Evolutionary conservation across 2,888 invertebrate species (phyloP).

Genomic region (Dolomedes plantarius): DNA sequence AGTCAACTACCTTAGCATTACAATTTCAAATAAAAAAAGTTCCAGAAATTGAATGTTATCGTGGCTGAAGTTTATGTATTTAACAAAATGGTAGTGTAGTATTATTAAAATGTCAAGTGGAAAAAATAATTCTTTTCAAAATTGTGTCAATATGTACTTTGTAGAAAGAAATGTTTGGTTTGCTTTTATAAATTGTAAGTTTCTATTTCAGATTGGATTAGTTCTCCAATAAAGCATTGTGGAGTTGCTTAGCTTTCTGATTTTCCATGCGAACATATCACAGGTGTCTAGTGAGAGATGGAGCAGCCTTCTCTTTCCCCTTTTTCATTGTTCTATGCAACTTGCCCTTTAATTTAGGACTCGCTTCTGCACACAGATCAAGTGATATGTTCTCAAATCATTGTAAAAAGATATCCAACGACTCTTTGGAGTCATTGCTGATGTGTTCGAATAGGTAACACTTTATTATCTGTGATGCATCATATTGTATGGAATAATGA

Average conservation of each 20-base stretch:
- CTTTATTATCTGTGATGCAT: constrained; percentile 58
- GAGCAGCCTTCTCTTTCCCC: neutral
- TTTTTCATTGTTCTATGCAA: neutral
- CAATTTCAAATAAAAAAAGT: too few relatives aligned
- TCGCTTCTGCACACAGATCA: neutral
- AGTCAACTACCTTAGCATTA: too few relatives aligned
- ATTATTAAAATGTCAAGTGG: too few relatives aligned
- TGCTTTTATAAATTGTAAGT: constrained; percentile 19
- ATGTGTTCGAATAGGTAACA: neutral
- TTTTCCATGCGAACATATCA: constrained; percentile 54
- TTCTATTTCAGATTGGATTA: constrained; percentile 51
- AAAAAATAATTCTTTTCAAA: too few relatives aligned
- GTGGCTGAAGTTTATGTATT: too few relatives aligned
- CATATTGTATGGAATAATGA: constrained; percentile 13
- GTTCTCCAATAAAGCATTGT: constrained; percentile 52
- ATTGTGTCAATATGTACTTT: too few relatives aligned
- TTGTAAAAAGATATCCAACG: neutral
- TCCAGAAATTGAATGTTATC: too few relatives aligned
- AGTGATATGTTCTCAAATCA: neutral
- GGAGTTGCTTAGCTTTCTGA: neutral
- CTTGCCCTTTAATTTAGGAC: neutral
- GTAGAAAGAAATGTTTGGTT: too few relatives aligned
- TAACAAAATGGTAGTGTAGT: too few relatives aligned
- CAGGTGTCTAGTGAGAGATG: constrained; percentile 4
- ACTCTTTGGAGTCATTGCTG: neutral